Base-by-base conservation (phyloP, 1,140 invertebrate genomes). In the Drosophila varians region DNA sequence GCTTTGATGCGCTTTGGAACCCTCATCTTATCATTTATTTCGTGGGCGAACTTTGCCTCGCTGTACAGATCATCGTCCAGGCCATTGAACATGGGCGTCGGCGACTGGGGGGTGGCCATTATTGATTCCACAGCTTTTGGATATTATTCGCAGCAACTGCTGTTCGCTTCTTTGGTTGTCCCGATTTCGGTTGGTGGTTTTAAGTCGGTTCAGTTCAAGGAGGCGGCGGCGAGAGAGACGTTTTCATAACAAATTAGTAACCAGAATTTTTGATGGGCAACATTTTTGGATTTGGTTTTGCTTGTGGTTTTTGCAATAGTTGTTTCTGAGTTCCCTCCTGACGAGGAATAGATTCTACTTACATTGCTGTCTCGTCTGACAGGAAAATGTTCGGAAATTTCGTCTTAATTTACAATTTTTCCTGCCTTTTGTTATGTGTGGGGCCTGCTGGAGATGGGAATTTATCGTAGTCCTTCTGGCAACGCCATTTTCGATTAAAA, bases 1-100 rank as follows among this genome's bases (percentile, higher is more conserved):
- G 90, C 96, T 93, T 94, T 93, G 54, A 97, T 96, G 76, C 94
- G 94, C 74, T 96, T 95, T 1, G 96, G 96, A 7, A 96, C 95
- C 60, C 93, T 93, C 96, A 97, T 97, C 88, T 94, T 94, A 72
- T 94, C 93, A 66, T 93, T 95, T 51, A 96, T 96, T 74, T 96
- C 95, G 38, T 94, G 93, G 51, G 94, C 94, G 75, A 94, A 96
- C 79, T 94, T 94, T 3, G 94, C 93, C 91, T 96, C 95, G 72
- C 93, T 95, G 23, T 92, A 91, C 90, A 94, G 94, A 84, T 95
- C 94, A 51, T 93, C 93, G 49, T 93, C 93, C 55, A 90, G 69
- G 26, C 93, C 93, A 75, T 93, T 93, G 77, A 94, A 94, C 86
- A 89, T 89, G 40, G 92, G 91, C n/a, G 92, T 92, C 40, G 93